A percentile compares a stretch with the other conserved stretches of the same genome.
phyloP scores from a whole-genome alignment of 2,113 vertebrate species.

The Heptranchias perlo region DNA sequence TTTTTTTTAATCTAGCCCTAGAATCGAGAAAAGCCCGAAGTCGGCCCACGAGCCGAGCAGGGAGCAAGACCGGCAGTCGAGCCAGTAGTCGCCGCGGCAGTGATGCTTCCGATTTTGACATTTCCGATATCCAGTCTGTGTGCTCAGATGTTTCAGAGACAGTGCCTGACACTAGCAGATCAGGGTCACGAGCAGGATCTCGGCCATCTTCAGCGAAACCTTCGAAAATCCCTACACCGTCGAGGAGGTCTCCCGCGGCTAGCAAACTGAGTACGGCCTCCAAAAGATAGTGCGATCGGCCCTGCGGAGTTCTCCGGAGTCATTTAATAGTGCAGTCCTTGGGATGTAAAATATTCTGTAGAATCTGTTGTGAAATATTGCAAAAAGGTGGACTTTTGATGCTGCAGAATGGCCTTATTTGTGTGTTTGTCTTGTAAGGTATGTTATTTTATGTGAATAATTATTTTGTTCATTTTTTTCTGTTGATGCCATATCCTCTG shows the following conservation, averaged over 20 bases:
- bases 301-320: slow-evolving; percentile 36
- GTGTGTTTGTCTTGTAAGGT: slow-evolving; percentile 80
- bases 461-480: slow-evolving; percentile 57
- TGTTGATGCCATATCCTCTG: slow-evolving; percentile 65
- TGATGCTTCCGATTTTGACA: slow-evolving; percentile 96
- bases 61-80: slow-evolving; percentile 93
- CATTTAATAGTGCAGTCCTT: slow-evolving; percentile 81
- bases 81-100: slow-evolving; percentile 91
- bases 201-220: slow-evolving; percentile 75
- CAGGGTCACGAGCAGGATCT: slow-evolving; percentile 68
- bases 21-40: slow-evolving; percentile 65
- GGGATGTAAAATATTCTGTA: slow-evolving; percentile 97
- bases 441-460: slow-evolving; percentile 87
- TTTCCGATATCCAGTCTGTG: slow-evolving; percentile 95
- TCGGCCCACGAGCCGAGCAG: slow-evolving; percentile 70
- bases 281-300: slow-evolving; percentile 82
- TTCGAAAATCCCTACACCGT: slow-evolving; percentile 93
- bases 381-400: slow-evolving; percentile 79
- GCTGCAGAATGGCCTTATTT: slow-evolving; percentile 81
- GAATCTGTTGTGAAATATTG: slow-evolving; percentile 84
- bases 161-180: slow-evolving; percentile 65
- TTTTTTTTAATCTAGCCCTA: slow-evolving; percentile 37
- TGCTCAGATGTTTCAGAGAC: slow-evolving; percentile 85
- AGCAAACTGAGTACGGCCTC: slow-evolving; percentile 82
- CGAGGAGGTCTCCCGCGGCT: slow-evolving; percentile 70